Base-by-base conservation (phyloP, 2,113 vertebrate species). In the Takifugu flavidus region DNA sequence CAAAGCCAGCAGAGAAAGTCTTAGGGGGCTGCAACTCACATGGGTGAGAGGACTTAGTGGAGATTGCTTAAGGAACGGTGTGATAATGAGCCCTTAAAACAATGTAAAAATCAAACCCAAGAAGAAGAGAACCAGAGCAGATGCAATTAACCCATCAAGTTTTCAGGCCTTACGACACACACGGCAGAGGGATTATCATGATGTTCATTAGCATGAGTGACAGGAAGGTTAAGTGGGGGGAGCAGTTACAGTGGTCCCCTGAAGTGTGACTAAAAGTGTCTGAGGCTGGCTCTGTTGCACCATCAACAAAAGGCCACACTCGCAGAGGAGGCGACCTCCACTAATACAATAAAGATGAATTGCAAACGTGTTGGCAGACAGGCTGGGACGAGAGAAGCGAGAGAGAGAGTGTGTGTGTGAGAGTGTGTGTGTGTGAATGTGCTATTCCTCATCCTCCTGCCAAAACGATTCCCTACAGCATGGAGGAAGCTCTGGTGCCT, bases 81-180 rank as follows among this genome's bases (percentile, higher is more conserved):
- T 5, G 31, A 34, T 5, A 34, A 2, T 7, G 6, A 34, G 31
- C 5, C 31, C 31, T 46, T 10, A 2, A 15, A 46, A 46, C 15
- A 46, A 10, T 5, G n/a, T 3, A 49, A 20, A 55, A 67, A 50
- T 20, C 20, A 20, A 20, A 20, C 20, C 20, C 25, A 56, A 50
- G 47, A 57, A 51, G 47, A 29, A 10, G 64, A 72, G 49, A 52
- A 45, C 55, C 53, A 58, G 59, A 53, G 58, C 20, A 74, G 61
- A 83, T 67, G 73, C 82, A 72, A 86, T 82, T 82, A 87, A 84
- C 82, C 66, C 72, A 62, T 85, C 54, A 56, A 34, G 26, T 65
- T 83, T 74, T 78, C 67, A 69, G 60, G 75, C 72, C 61, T 67
- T 72, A 43, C 52, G 39, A 13, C 14, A 47, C 60, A 31, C 52